Percentiles rank a stretch among this genome's conserved stretches.
Conservation (phyloP, 2,888 invertebrate species). For the Elegia similella region DNA sequence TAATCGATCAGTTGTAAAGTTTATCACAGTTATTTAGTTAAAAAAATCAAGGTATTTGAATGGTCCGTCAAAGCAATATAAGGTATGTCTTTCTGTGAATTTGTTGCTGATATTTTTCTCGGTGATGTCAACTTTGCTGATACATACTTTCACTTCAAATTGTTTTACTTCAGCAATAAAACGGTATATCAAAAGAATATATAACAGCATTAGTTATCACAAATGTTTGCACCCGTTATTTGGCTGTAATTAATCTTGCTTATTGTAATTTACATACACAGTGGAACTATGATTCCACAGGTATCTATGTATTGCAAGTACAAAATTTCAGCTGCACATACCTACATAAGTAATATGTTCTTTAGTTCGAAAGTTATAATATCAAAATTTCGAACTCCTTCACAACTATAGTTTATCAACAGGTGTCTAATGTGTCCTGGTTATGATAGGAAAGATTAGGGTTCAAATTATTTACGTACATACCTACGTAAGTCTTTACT, state of each 20-base stretch:
- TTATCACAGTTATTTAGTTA: constrained; percentile 7
- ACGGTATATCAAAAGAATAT: background rate
- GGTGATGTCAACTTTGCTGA: constrained; percentile 16
- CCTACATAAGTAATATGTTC: too few species aligned
- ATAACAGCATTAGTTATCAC: background rate
- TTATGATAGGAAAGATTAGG: too few species aligned
- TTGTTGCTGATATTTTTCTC: constrained; percentile 6
- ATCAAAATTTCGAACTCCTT: too few species aligned
- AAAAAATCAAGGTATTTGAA: background rate
- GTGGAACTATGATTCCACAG: background rate
- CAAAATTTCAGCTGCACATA: too few species aligned
- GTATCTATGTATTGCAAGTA: background rate
- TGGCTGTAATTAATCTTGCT: too few species aligned
- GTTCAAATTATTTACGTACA: too few species aligned
- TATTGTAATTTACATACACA: too few species aligned
- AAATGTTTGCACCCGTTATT: background rate
- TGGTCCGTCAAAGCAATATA: background rate
- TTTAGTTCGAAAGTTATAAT: too few species aligned
- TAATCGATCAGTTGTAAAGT: background rate
- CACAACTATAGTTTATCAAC: too few species aligned
- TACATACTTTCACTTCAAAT: constrained; percentile 9
- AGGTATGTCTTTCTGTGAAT: background rate
- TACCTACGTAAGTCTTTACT: too few species aligned
- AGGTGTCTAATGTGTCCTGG: too few species aligned
- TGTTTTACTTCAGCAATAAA: background rate